Evolutionary conservation across 2,888 invertebrate genomes (phyloP).

Genomic region (Drosophila borealis): DNA sequence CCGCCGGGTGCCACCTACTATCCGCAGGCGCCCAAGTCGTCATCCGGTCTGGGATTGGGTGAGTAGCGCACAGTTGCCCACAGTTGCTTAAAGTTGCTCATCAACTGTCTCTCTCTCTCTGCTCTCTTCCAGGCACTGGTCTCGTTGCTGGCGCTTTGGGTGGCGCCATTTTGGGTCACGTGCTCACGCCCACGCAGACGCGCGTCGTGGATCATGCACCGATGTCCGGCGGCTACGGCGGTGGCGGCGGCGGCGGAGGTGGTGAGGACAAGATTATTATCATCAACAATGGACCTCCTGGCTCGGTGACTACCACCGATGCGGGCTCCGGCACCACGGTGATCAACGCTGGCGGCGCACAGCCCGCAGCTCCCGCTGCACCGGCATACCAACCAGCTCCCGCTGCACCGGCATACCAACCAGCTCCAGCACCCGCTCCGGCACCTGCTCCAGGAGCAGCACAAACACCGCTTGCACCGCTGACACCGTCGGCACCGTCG

Average conservation of each 20-base stretch:
- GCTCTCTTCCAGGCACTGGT: conserved; percentile 75
- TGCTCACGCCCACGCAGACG: conserved; percentile 80
- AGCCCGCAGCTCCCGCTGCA: conserved; percentile 28
- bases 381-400: conserved; percentile 7
- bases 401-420: conserved; percentile 12
- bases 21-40: conserved; percentile 76
- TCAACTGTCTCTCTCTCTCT: not conserved
- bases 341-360: conserved; percentile 65
- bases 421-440: conserved; percentile 6
- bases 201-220: conserved; percentile 67
- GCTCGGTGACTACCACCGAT: conserved; percentile 79
- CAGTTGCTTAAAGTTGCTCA: not conserved
- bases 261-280: conserved; percentile 83
- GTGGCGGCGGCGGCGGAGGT: conserved; percentile 52
- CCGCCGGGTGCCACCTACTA: conserved; percentile 76
- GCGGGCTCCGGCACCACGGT: conserved; percentile 78
- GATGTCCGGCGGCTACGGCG: conserved; percentile 31
- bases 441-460: conserved; percentile 4
- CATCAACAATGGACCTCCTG: conserved; percentile 84
- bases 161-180: conserved; percentile 83
- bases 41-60: conserved; percentile 83
- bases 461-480: conserved; percentile 25
- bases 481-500: conserved; percentile 44
- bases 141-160: conserved; percentile 82
- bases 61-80: conserved; percentile 17